phyloP scores from a whole-genome alignment of 1,140 invertebrate species.

The Megalonaias nervosa region DNA sequence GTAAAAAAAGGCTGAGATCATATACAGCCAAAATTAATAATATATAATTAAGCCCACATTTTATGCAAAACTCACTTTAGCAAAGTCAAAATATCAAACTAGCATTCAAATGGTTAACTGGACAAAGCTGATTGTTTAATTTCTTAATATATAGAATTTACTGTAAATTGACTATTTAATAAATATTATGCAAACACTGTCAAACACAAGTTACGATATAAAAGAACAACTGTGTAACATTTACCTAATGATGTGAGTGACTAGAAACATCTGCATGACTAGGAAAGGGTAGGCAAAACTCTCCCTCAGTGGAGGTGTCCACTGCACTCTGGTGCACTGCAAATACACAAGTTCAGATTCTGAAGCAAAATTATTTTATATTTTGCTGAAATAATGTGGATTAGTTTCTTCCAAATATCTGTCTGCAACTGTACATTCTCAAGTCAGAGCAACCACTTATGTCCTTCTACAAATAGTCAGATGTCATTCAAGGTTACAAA shows the following conservation, averaged over 20 bases:
- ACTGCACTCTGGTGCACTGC: slow-evolving; percentile 82
- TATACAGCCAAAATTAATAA: background rate
- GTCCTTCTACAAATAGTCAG: no score
- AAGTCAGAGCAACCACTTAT: no score
- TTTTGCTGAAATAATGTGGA: no score
- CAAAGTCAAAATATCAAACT: background rate
- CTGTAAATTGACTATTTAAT: background rate
- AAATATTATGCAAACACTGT: no score
- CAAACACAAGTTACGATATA: no score
- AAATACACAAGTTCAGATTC: slow-evolving; percentile 30
- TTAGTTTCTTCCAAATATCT: no score
- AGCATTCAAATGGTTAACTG: no score
- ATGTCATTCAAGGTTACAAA: no score
- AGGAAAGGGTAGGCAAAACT: slow-evolving; percentile 84
- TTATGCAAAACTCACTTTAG: background rate
- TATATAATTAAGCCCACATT: background rate
- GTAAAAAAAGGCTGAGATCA: slow-evolving; percentile 5
- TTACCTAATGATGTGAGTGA: slow-evolving; percentile 71
- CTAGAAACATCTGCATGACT: slow-evolving; percentile 72
- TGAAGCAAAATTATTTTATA: no score
- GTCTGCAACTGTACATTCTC: no score
- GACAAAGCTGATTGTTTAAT: slow-evolving; percentile 6
- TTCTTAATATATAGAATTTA: background rate
- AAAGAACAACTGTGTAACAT: background rate
- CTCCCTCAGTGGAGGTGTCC: slow-evolving; percentile 88